Conservation (phyloP, 2,113 vertebrate species). For the Atlantisia rogersi region DNA sequence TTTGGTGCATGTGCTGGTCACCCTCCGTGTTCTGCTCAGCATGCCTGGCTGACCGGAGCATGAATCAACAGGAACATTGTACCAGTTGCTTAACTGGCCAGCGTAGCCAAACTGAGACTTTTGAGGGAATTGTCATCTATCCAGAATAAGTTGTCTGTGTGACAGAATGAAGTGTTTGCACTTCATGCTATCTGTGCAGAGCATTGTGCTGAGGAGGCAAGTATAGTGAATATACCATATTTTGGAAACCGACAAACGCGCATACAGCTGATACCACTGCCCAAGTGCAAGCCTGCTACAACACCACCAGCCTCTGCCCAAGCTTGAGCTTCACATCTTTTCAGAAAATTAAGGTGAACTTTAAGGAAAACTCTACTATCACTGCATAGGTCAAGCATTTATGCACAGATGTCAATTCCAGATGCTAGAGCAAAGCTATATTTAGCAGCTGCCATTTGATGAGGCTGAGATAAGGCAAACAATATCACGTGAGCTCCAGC, state of each 20-base stretch:
- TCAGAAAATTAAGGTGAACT: neutral
- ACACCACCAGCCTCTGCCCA: fast-evolving
- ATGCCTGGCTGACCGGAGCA: neutral
- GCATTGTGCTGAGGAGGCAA: neutral
- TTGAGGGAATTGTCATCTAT: neutral
- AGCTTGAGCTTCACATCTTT: neutral
- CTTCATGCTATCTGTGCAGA: neutral
- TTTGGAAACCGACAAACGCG: fast-evolving
- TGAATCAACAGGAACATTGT: neutral
- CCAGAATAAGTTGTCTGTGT: neutral
- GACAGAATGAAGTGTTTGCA: neutral
- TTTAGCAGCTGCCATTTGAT: neutral
- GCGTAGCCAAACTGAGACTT: neutral
- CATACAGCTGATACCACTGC: neutral
- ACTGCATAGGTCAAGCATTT: neutral
- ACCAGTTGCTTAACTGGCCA: neutral
- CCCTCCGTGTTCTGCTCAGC: fast-evolving
- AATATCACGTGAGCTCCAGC: neutral
- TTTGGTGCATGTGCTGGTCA: neutral
- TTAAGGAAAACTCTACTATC: neutral
- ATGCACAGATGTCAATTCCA: neutral
- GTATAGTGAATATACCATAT: fast-evolving
- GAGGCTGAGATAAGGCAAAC: neutral
- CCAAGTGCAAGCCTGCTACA: neutral
- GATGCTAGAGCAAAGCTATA: neutral